Conservation (phyloP, 2,888 invertebrate genomes). For the Congeria kusceri region DNA sequence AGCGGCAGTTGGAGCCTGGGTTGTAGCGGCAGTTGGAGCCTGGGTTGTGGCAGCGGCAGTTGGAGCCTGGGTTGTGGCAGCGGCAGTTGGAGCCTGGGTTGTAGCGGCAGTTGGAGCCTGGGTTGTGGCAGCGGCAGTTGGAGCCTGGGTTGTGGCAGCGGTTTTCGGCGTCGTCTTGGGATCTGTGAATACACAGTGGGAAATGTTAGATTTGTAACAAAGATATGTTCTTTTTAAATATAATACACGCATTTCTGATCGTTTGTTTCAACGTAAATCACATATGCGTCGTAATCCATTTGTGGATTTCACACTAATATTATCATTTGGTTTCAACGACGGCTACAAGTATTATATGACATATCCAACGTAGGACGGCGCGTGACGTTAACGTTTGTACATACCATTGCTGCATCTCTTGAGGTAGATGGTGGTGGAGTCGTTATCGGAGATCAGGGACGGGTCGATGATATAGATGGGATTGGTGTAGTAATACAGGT, state of each 20-base stretch:
- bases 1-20: background rate
- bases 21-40: constrained; percentile 7
- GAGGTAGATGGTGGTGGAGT: constrained; percentile 44
- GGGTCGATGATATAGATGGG: constrained; percentile 34
- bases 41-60: constrained; percentile 10
- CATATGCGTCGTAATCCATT: too few relatives aligned
- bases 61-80: background rate
- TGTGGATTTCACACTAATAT: too few relatives aligned
- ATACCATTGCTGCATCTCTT: constrained; percentile 61
- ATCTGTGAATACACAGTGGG: too few relatives aligned
- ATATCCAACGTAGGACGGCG: too few relatives aligned
- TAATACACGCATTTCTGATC: too few relatives aligned
- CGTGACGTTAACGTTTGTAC: constrained; percentile 9
- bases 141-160: background rate
- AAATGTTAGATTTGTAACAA: too few relatives aligned
- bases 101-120: constrained; percentile 18
- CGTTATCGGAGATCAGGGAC: background rate
- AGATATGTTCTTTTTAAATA: too few relatives aligned
- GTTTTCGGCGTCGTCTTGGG: background rate
- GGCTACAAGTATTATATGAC: too few relatives aligned
- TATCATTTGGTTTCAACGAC: too few relatives aligned
- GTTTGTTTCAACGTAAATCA: too few relatives aligned
- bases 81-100: constrained; percentile 3
- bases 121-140: background rate
- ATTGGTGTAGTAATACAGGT: constrained; percentile 54